phyloP scores from a whole-genome alignment of 2,113 vertebrate species.

The Balaenoptera acutorostrata region DNA sequence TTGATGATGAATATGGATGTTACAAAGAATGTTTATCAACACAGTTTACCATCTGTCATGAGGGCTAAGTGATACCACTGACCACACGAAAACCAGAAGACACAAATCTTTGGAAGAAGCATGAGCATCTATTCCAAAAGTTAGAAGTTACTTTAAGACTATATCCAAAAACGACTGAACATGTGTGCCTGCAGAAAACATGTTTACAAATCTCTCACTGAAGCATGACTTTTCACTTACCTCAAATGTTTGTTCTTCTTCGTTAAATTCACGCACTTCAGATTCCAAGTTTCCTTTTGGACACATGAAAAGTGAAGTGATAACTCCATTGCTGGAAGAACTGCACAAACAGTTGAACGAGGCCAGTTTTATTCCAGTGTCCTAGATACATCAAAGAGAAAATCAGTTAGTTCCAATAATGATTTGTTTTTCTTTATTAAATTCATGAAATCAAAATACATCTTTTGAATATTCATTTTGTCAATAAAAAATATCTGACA shows the following conservation, averaged over 20 bases:
- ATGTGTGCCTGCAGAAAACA: neutral
- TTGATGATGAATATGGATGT: neutral
- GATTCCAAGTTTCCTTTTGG: neutral
- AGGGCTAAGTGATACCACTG: neutral
- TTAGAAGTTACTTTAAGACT: neutral
- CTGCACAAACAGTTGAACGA: neutral
- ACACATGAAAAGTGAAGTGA: neutral
- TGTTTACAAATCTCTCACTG: neutral
- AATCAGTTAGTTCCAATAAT: neutral
- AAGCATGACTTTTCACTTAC: neutral
- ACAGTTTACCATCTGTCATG: neutral
- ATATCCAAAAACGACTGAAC: neutral
- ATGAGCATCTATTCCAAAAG: neutral
- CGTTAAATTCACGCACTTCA: neutral
- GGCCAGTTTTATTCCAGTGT: neutral
- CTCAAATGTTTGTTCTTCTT: neutral
- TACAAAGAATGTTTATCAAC: neutral
- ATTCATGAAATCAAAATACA: neutral
- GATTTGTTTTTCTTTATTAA: neutral
- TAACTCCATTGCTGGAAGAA: neutral
- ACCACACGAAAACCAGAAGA: neutral
- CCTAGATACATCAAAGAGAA: constrained; percentile 12
- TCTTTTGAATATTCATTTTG: neutral
- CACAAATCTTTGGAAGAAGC: neutral
- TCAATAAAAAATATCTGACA: neutral